Conservation (phyloP, 1,140 invertebrate species). For the Coelopa frigida region DNA sequence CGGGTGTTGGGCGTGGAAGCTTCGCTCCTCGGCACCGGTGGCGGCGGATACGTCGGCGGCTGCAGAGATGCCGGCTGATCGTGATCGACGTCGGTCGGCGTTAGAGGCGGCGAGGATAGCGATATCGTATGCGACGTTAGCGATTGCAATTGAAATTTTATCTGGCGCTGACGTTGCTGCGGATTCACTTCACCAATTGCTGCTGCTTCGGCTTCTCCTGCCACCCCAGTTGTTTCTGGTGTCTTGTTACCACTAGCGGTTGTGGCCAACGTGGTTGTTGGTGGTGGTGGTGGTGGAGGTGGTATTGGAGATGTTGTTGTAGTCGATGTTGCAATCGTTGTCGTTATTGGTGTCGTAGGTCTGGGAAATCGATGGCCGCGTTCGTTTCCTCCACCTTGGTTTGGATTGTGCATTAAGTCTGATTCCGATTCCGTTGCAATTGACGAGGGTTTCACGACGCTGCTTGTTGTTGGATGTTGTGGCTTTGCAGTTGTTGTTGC, state of each 20-base stretch:
- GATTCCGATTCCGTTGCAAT: constrained; percentile 9
- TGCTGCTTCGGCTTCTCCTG: neutral
- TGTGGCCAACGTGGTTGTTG: neutral
- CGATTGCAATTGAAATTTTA: constrained; percentile 12
- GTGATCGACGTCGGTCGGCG: constrained; percentile 13
- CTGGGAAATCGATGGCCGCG: constrained; percentile 17
- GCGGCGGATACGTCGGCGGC: constrained; percentile 12
- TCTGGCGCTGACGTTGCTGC: neutral
- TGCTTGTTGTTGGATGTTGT: no score
- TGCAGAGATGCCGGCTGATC: neutral
- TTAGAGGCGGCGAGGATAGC: constrained; percentile 13
- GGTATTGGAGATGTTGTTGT: constrained; percentile 4
- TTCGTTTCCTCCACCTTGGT: constrained; percentile 5
- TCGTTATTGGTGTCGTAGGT: constrained; percentile 15
- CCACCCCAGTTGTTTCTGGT: no score
- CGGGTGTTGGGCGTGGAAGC: neutral
- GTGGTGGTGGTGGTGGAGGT: constrained; percentile 7
- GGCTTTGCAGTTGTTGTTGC: neutral
- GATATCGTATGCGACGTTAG: neutral
- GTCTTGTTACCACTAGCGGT: no score
- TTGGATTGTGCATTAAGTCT: constrained; percentile 14
- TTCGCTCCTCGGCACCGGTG: constrained; percentile 9
- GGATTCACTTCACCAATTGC: constrained; percentile 3
- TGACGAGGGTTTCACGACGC: no score
- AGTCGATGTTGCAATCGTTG: constrained; percentile 2